A percentile compares a stretch with the other conserved stretches of the same genome.
phyloP scores from a whole-genome alignment of 2,888 invertebrate species.

The Coenonympha glycerion region DNA sequence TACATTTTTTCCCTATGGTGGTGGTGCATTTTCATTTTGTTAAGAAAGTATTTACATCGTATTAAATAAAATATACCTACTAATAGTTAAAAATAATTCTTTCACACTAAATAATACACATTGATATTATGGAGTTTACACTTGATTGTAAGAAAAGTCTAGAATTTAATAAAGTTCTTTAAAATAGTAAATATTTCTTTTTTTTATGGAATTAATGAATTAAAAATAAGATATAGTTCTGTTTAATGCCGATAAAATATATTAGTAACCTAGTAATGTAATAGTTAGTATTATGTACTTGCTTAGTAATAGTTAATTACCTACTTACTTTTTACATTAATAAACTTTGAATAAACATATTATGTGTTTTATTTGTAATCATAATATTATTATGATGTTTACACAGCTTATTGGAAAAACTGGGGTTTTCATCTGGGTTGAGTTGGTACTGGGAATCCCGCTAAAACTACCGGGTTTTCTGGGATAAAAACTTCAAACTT shows the following conservation, averaged over 20 bases:
- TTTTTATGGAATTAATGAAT: too few relatives aligned
- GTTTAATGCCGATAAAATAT: too few relatives aligned
- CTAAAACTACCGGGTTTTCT: too few relatives aligned
- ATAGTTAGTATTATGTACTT: not conserved
- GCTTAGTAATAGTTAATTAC: not conserved
- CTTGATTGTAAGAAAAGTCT: not conserved
- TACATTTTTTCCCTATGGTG: not conserved
- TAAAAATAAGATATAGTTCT: too few relatives aligned
- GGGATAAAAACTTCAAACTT: too few relatives aligned
- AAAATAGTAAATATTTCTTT: not conserved
- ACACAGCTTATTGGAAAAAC: too few relatives aligned
- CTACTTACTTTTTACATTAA: conserved; percentile 6
- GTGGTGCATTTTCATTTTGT: too few relatives aligned
- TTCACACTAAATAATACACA: not conserved
- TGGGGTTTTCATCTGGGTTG: too few relatives aligned
- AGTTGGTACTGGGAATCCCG: too few relatives aligned
- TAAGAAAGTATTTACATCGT: not conserved
- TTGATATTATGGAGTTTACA: too few relatives aligned
- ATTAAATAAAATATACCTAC: not conserved
- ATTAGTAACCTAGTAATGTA: not conserved
- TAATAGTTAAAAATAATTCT: not conserved
- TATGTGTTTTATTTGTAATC: conserved; percentile 7
- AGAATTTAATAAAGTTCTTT: not conserved
- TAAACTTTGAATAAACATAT: conserved; percentile 2
- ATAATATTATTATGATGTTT: too few relatives aligned